Base-by-base conservation (phyloP, 2,113 vertebrate genomes). In the Falco punctatus region DNA sequence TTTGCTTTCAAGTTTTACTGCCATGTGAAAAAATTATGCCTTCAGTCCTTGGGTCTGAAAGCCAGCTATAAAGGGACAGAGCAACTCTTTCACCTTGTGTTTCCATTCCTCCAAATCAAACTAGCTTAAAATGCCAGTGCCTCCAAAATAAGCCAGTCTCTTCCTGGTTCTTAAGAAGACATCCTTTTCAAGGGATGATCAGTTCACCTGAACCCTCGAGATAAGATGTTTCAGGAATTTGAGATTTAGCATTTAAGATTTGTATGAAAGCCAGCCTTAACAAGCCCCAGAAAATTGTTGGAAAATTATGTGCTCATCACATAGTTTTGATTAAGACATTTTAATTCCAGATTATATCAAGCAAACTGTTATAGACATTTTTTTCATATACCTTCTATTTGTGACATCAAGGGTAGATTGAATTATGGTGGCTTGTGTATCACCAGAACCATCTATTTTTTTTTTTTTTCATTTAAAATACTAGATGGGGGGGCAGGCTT, bases 1-100 rank as follows among this genome's bases (percentile, higher is more conserved):
- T 85, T 84, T 81, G 15, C 91, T 95, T 96, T 96, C 64, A 92
- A 77, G 79, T 90, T 92, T 88, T 94, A 74, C 64, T 92, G 82
- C 48, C 32, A 19, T 35, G 22, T 89, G 78, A 88, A 90, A 84
- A 95, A 95, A 90, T 27, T 67, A 69, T 58, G 14, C 32, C 89
- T 17, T 88, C 62, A 61, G 52, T 88, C 46, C 44, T 61, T 73
- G 58, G 33, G 18, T 66, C 46, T 94, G 58, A 93, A 88, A 90
- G 67, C 9, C 71, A 92, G 17, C n/a, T 82, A 35, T 80, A 92
- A 90, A 88, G 26, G 74, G n/a, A 93, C 54, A 77, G 62, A 90
- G 54, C 4, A 82, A 58, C 23, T 22, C 21, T 86, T 92, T 88
- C 65, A 66, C 80, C 64, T 83, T 28, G 40, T 69, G 70, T 85